phyloP scores from a whole-genome alignment of 2,888 invertebrate species.

The Aphidius colemani region DNA sequence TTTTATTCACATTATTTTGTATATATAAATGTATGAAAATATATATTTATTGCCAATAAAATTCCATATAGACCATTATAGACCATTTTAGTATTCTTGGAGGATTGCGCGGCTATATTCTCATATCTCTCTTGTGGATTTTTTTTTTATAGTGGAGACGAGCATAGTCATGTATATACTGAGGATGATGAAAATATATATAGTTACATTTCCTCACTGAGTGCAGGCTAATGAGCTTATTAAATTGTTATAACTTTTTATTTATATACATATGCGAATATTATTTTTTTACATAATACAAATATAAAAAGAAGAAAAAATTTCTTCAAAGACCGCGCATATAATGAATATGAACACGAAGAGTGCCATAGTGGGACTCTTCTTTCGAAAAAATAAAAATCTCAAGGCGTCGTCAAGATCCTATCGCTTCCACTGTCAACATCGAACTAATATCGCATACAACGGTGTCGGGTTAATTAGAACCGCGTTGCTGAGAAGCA shows the following conservation, averaged over 20 bases:
- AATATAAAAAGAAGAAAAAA: conserved; percentile 3
- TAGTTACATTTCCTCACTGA: not conserved
- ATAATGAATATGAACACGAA: conserved; percentile 20
- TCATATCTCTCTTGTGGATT: too few relatives aligned
- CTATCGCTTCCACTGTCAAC: conserved; percentile 56
- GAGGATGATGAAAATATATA: too few relatives aligned
- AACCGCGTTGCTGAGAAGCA: not conserved
- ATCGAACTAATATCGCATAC: conserved; percentile 57
- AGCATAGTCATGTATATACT: too few relatives aligned
- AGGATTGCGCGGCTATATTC: too few relatives aligned
- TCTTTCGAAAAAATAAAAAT: conserved; percentile 7
- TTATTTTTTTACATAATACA: not conserved
- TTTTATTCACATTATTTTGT: too few relatives aligned
- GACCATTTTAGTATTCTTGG: too few relatives aligned
- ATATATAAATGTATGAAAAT: too few relatives aligned
- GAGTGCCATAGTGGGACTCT: not conserved
- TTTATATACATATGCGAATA: not conserved
- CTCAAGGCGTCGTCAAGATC: conserved; percentile 45
- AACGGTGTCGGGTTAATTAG: conserved; percentile 54
- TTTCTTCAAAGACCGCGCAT: conserved; percentile 8
- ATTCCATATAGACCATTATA: too few relatives aligned
- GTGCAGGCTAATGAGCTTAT: not conserved
- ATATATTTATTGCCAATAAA: too few relatives aligned
- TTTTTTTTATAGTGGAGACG: too few relatives aligned
- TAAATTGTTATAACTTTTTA: not conserved